A percentile compares a stretch with the other conserved stretches of the same genome.
Evolutionary conservation across 2,888 invertebrate genomes (phyloP).

Genomic region (Ophion ventricosus): DNA sequence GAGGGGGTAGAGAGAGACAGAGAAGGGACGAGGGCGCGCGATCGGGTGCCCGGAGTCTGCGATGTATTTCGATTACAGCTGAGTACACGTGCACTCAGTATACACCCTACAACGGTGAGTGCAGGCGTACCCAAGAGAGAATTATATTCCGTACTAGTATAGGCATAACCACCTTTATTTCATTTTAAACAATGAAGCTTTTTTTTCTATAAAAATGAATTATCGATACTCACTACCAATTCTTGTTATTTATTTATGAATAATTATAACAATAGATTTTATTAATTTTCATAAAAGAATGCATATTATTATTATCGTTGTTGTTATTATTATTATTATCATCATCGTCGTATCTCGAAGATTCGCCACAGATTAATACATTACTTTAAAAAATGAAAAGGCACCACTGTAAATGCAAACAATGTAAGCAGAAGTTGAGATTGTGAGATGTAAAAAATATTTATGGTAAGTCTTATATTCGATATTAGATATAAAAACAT

Average conservation of each 20-base stretch:
- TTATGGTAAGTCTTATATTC: too few species aligned
- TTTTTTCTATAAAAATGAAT: too few species aligned
- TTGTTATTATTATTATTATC: neutral
- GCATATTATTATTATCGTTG: neutral
- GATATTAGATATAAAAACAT: too few species aligned
- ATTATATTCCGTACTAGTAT: neutral
- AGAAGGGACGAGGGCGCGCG: neutral
- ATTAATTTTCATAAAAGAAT: neutral
- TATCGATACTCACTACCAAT: too few species aligned
- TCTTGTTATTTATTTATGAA: neutral
- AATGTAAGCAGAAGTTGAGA: neutral
- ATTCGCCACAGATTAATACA: neutral
- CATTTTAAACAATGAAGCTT: too few species aligned
- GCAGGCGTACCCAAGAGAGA: slow-evolving; percentile 8
- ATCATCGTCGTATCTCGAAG: neutral
- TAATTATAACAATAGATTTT: neutral
- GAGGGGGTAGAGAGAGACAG: neutral
- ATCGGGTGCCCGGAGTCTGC: slow-evolving; percentile 26
- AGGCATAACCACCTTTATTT: neutral
- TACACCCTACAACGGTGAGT: neutral
- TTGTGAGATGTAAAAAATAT: neutral
- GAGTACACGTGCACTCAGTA: slow-evolving; percentile 41
- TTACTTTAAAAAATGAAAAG: neutral
- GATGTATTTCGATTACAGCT: slow-evolving; percentile 33
- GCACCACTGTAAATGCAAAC: neutral